Evolutionary conservation across 1,140 invertebrate genomes (phyloP), one percentile per base, ranked within the genome.

Genomic region (Drosophila nasuta): DNA sequence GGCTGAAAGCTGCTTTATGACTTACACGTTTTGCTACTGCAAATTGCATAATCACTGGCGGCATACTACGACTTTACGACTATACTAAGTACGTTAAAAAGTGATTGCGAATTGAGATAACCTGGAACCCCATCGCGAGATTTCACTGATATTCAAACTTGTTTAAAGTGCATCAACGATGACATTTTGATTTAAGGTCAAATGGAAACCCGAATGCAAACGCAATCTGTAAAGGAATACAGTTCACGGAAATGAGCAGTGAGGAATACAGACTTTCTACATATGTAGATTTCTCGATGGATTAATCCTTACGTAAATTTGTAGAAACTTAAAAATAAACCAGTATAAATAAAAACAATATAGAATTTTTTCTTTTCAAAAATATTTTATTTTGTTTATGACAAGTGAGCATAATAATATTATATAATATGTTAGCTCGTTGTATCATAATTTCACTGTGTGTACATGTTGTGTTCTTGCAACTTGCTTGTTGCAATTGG

Each of bases 351-450:
- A 45, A 62, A 69, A 70, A 38, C 38, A 3, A 1, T 30, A 17
- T 5, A 2, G 2, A 3, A 17, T 62, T 46, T 65, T 52, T 74
- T 51, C 60, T 73, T 77, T 69, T 48, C 62, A 71, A 78, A 79
- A 77, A 67, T 38, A 38, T 73, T 81, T 85, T 81, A 79, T 83
- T 72, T 78, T 17, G 17, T 17, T 75, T 57, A 57, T 87, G 82
- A 89, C 66, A 71, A 64, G 51, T 72, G 77, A 82, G 77, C 83
- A 66, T 58, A 76, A 69, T 82, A 77, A 78, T 75, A 43, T 54
- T 82, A 69, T 82, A 66, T 71, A 79, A 49, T 25, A 25, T 25
- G 3, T 25, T 79, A 73, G 79, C 79, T 82, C 73, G 65, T 75
- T 77, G 52, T 71, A 75, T 77, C 77, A 82, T 75, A 82, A 63